Base-by-base conservation (phyloP, 2,113 vertebrate genomes). In the Trochalopteron elliotii region DNA sequence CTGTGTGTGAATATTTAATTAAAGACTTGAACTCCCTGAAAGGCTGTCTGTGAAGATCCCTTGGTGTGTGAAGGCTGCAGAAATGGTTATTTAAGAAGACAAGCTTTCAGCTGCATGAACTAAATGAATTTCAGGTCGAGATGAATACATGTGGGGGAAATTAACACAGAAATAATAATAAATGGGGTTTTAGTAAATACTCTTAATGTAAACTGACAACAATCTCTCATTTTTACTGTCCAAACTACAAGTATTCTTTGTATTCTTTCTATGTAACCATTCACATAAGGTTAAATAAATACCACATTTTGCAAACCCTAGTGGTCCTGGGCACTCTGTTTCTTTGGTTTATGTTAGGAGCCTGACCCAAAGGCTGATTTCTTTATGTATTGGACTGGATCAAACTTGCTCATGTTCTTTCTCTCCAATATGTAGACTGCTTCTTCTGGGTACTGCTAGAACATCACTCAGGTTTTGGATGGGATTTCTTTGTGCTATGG, bases 91-190 rank as follows among this genome's bases (percentile, higher is more conserved):
- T 82, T 59, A 24, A 20, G 30, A 86, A 70, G 22, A 35, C 4
- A 60, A 42, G 11, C 1, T 81, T 76, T 81, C 70, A 44, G 5
- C 15, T 33, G 5, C 15, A 37, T 37, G 12, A 67, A 23, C 20
- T 84, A 69, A 44, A 70, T 4, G 0, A 90, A 70, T 17, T 67
- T 11, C 28, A 63, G n/a, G 21, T 42, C 0, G 0, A 7, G 14
- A 63, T 59, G 27, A 63, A 55, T 24, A 52, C 1, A 28, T 11
- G 3, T 50, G 27, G 17, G 4, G 5, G 6, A 85, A 88, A 64
- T 42, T 35, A 28, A 87, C 39, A 33, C 8, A 82, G 14, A 87
- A 91, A 53, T 56, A 74, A 50, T 27, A 16, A n/a, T 7, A 67
- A 77, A 53, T 11, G 10, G 0, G 0, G 19, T 35, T 72, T 85